Evolutionary conservation across 2,888 invertebrate genomes (phyloP).

Genomic region (Zaprionus bogoriensis): DNA sequence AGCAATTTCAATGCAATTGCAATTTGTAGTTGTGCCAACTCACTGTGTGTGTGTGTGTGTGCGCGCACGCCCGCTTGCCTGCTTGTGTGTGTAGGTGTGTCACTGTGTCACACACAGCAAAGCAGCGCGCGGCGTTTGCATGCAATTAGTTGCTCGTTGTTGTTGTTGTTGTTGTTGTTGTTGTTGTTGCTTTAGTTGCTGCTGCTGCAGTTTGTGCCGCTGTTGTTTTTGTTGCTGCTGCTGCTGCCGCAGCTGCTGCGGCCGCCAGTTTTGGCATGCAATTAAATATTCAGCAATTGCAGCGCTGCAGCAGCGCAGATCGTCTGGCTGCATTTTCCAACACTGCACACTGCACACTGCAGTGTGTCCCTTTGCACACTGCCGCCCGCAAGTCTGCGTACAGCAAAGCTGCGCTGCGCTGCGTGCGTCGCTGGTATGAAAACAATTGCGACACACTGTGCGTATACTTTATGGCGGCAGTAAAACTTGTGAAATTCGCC

Average conservation of each 20-base stretch:
- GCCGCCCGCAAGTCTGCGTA: background rate
- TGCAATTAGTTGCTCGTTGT: conserved; percentile 43
- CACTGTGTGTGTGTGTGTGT: conserved; percentile 16
- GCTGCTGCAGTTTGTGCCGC: conserved; percentile 10
- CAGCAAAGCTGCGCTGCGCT: too few species aligned
- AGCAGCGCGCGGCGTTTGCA: conserved; percentile 45
- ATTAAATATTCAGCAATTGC: conserved; percentile 61
- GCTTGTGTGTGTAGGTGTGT: conserved; percentile 57
- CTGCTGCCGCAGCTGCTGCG: conserved; percentile 6
- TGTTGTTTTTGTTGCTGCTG: conserved; percentile 5
- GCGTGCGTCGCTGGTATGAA: too few species aligned
- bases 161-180: conserved; percentile 22
- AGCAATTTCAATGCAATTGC: conserved; percentile 58
- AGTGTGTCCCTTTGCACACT: background rate
- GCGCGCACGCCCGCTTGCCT: conserved; percentile 19
- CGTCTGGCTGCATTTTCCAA: conserved; percentile 10
- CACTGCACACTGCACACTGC: conserved; percentile 21
- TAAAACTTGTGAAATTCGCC: background rate
- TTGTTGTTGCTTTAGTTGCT: conserved; percentile 7
- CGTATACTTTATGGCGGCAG: background rate
- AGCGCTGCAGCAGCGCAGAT: conserved; percentile 34
- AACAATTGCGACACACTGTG: background rate
- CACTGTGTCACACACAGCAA: conserved; percentile 73
- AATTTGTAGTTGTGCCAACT: conserved; percentile 53
- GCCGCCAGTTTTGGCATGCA: conserved; percentile 36